Evolutionary conservation across 2,888 invertebrate species (phyloP), one percentile per base, ranked within the genome.

Genomic region (Clitarchus hookeri): DNA sequence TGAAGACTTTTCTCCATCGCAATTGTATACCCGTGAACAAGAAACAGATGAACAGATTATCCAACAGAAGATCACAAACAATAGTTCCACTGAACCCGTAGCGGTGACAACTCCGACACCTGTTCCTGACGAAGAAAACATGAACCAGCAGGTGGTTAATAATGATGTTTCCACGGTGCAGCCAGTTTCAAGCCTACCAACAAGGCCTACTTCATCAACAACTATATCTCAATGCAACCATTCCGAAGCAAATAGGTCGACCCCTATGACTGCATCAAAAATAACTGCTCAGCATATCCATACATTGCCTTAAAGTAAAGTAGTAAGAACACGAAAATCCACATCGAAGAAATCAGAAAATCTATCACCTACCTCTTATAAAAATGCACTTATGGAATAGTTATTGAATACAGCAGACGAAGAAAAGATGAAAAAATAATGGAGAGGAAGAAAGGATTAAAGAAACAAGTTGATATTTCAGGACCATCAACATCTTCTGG

Each of bases 381-480:
- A 82, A 82, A 82, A 82, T 44, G 4, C 27, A 44, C 82, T 82
- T 27, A 23, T 44, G 27, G 36, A 82, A 27, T 36, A 36, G 44
- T 36, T 82, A 36, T 16, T 16, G 19, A 65, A 65, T 11, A 23
- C 65, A 12, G 19, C 65, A 65, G 65, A 65, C n/a, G 65, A 65
- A 23, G 65, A 65, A 65, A 65, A 0, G 23, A 8, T n/a, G n/a
- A 65, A 65, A 65, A 65, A 23, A 65, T 6, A 65, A 0, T 12
- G 65, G 65, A 65, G 23, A 65, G 65, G 65, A 65, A 65, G 65
- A 65, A 65, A 65, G 19, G 65, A 65, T 65, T 65, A 65, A 65
- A 65, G 65, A 65, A 65, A 65, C 65, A 65, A 65, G n/a, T 19
- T 12, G 65, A 65, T 65, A n/a, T 65, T 65, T 65, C 65, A n/a